Evolutionary conservation across 2,888 invertebrate genomes (phyloP).

Genomic region (Apeira syringaria): DNA sequence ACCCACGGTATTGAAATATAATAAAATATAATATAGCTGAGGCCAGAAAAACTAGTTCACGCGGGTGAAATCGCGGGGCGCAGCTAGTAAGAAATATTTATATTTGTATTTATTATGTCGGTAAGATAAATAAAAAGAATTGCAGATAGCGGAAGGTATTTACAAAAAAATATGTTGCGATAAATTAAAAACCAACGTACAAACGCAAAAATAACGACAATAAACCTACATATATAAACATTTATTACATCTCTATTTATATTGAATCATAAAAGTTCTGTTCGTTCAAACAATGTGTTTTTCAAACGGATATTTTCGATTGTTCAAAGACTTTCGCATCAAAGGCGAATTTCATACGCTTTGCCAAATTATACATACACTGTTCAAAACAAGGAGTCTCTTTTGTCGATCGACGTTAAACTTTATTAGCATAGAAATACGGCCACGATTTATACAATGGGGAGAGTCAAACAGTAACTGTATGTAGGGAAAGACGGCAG

Average conservation of each 20-base stretch:
- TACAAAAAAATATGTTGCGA: no score
- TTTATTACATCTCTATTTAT: background rate
- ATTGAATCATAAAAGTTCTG: conserved; percentile 7
- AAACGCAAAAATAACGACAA: background rate
- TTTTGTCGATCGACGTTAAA: background rate
- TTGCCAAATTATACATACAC: conserved; percentile 11
- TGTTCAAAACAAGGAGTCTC: background rate
- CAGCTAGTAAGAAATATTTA: no score
- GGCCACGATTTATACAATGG: background rate
- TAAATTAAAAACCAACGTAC: background rate
- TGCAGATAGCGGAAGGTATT: no score
- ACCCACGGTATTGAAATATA: no score
- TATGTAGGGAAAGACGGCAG: conserved; percentile 18
- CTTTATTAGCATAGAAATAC: background rate
- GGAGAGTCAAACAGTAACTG: background rate
- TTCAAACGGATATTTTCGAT: conserved; percentile 20
- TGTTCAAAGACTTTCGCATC: conserved; percentile 21
- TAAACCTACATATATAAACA: background rate
- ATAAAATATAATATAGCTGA: no score
- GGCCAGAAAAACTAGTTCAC: no score
- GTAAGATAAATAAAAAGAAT: background rate
- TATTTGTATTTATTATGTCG: no score
- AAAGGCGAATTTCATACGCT: conserved; percentile 21
- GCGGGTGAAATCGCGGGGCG: no score
- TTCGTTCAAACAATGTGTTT: conserved; percentile 21